A percentile compares a stretch with the other conserved stretches of the same genome.
Evolutionary conservation across 2,797 vertebrate species (phyloP).

Genomic region (Sparus aurata): DNA sequence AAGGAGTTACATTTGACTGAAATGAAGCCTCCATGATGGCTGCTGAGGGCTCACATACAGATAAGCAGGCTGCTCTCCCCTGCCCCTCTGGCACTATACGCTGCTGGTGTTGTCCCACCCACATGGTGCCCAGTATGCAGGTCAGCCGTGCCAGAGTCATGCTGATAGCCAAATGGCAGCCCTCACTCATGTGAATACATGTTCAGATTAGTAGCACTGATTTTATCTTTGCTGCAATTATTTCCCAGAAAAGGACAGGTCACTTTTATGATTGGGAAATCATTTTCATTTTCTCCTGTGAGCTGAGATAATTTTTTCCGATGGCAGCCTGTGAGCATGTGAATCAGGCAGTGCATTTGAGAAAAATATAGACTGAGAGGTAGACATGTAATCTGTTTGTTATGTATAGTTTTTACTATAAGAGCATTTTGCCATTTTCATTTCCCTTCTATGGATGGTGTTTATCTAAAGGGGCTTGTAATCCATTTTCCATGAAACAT

Average conservation of each 20-base stretch:
- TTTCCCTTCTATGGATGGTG: not conserved
- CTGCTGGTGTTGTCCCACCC: constrained; percentile 40
- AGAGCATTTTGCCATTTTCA: not conserved
- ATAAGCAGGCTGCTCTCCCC: constrained; percentile 48
- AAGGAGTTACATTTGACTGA: constrained; percentile 4
- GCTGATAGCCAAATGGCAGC: constrained; percentile 61
- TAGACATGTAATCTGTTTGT: constrained; percentile 20
- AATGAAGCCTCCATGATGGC: constrained; percentile 28
- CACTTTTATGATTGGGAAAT: constrained; percentile 28
- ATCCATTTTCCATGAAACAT: constrained; percentile 12
- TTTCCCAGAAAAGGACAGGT: constrained; percentile 14
- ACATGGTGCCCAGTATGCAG: constrained; percentile 60
- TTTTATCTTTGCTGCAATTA: constrained; percentile 24
- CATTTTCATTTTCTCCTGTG: too few relatives aligned
- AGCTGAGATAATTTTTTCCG: not conserved
- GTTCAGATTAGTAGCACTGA: constrained; percentile 36
- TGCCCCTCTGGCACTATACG: constrained; percentile 32
- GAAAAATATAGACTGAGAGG: not conserved
- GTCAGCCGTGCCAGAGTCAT: constrained; percentile 41
- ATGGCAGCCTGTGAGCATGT: not conserved
- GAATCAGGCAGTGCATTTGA: not conserved
- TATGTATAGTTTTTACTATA: not conserved
- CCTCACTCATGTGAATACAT: constrained; percentile 58
- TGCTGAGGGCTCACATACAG: constrained; percentile 27
- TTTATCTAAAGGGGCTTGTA: not conserved